These are phyloP conservation scores for Pelobates cultripes DNA, from an alignment of 2,797 vertebrate genomes.

Conservation along the genomic window DNA sequence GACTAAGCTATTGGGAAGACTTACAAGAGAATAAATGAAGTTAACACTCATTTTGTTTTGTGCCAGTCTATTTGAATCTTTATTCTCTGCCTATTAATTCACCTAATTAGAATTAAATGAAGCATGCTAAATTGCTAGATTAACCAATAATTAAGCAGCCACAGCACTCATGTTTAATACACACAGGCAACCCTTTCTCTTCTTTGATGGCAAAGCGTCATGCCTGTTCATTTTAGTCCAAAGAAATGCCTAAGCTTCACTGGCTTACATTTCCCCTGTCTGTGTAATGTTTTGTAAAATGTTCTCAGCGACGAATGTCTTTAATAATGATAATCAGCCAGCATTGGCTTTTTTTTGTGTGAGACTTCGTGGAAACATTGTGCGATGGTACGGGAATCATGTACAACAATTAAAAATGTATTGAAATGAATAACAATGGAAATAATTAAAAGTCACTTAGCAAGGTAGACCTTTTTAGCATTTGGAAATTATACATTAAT, in stretches of 20 bases:
- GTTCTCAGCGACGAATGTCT: slow-evolving; percentile 58
- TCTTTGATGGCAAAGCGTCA: slow-evolving; percentile 65
- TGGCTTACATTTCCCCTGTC: slow-evolving; percentile 57
- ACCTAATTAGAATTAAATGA: slow-evolving; percentile 87
- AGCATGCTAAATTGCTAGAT: slow-evolving; percentile 84
- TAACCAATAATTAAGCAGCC: slow-evolving; percentile 85
- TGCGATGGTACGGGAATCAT: slow-evolving; percentile 59
- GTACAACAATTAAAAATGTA: slow-evolving; percentile 62
- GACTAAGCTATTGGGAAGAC: slow-evolving; percentile 8
- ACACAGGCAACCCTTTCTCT: slow-evolving; percentile 67
- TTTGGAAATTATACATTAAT: slow-evolving; percentile 5
- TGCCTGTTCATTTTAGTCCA: slow-evolving; percentile 68
- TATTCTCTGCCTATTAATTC: slow-evolving; percentile 83
- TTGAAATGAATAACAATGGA: slow-evolving; percentile 57
- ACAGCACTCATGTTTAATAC: slow-evolving; percentile 71
- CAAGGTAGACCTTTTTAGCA: slow-evolving; percentile 14
- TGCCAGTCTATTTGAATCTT: slow-evolving; percentile 74
- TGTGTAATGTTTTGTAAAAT: slow-evolving; percentile 61
- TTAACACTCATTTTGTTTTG: slow-evolving; percentile 69
- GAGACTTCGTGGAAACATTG: slow-evolving; percentile 60
- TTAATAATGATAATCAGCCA: slow-evolving; percentile 60
- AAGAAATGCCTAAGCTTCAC: slow-evolving; percentile 68
- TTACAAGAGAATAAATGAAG: slow-evolving; percentile 57
- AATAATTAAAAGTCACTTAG: slow-evolving; percentile 44
- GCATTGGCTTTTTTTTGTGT: slow-evolving; percentile 36